Conservation (phyloP, 2,113 vertebrate species). For the Spermophilus dauricus region DNA sequence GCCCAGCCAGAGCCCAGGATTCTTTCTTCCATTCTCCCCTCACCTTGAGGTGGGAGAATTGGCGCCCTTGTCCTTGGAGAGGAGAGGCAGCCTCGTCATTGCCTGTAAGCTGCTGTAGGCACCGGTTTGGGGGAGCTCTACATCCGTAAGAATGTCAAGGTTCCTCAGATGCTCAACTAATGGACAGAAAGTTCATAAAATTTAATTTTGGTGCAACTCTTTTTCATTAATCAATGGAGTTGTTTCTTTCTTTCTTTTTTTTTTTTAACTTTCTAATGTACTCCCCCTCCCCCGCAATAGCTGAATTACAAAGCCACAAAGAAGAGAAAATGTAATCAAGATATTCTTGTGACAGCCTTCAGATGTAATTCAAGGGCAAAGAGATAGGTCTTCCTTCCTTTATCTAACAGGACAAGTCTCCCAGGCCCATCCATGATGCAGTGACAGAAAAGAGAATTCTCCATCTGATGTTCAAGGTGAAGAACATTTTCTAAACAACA, state of each 20-base stretch:
- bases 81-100: not conserved
- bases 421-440: not conserved
- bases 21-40: not conserved
- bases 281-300: not conserved
- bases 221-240: not conserved
- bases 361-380: conserved; percentile 63
- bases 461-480: conserved; percentile 37
- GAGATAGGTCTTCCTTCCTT: not conserved
- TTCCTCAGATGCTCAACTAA: not conserved
- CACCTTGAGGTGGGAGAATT: not conserved
- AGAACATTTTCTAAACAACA: conserved; percentile 57
- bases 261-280: not conserved
- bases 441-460: not conserved
- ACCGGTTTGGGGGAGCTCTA: not conserved
- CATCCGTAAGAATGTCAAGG: not conserved
- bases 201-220: not conserved
- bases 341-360: not conserved
- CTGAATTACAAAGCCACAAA: conserved; percentile 47
- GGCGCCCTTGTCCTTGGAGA: not conserved
- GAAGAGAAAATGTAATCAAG: conserved; percentile 5
- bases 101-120: fast-evolving
- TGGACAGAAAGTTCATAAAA: not conserved
- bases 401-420: not conserved
- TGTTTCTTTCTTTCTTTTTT: not conserved
- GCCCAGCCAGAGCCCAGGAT: not conserved